phyloP scores from a whole-genome alignment of 2,113 vertebrate species.

The crab-eating macaque (Macaca fascicularis) region T2T-MFA8v1.1 NC_088377.1:154537501-154538000 shows the following conservation, averaged over 20 bases:
- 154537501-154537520: background rate
- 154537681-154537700: background rate
- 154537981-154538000: background rate
- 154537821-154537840: background rate
- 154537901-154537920: background rate
- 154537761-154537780: background rate
- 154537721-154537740: background rate
- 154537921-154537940: constrained; percentile 46
- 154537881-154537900: background rate
- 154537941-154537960: background rate
- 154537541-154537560: background rate
- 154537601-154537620: background rate
- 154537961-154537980: background rate
- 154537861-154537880: background rate
- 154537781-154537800: background rate
- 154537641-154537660: background rate
- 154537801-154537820: background rate
- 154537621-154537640: background rate
- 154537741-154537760: background rate
- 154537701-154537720: background rate
- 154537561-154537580: background rate
- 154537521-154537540: background rate
- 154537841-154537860: background rate
- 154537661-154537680: background rate
- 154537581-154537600: background rate